Evolutionary conservation across 1,140 invertebrate species (phyloP).

Genomic region (Drosophila cardini): DNA sequence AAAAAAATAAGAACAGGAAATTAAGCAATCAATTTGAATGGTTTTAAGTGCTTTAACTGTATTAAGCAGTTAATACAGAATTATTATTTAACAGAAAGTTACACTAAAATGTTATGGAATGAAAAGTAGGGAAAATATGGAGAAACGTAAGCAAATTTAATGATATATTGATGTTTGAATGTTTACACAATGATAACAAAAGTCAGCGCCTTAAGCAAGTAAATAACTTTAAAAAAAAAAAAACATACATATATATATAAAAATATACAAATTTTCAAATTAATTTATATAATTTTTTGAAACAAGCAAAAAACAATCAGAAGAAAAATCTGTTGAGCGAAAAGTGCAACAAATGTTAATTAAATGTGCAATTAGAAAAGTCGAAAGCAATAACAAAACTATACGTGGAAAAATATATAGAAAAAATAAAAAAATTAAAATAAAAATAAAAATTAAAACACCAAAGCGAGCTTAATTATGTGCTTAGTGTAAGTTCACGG

Average conservation of each 20-base stretch:
- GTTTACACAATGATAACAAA: slow-evolving; percentile 31
- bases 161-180: slow-evolving; percentile 35
- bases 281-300: slow-evolving; percentile 29
- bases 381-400: slow-evolving; percentile 44
- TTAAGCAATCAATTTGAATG: background rate
- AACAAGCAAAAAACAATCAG: slow-evolving; percentile 11
- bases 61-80: background rate
- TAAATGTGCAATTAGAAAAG: slow-evolving; percentile 76
- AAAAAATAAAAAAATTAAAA: slow-evolving; percentile 6
- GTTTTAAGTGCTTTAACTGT: background rate
- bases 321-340: slow-evolving; percentile 10
- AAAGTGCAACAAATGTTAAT: slow-evolving; percentile 68
- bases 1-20: background rate
- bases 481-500: slow-evolving; percentile 35
- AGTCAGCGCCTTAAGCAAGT: slow-evolving; percentile 38
- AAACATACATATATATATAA: slow-evolving; percentile 43
- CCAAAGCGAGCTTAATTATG: slow-evolving; percentile 44
- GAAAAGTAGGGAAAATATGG: background rate
- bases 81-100: background rate
- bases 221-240: slow-evolving; percentile 12
- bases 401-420: slow-evolving; percentile 8
- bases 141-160: background rate
- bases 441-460: slow-evolving; percentile 9
- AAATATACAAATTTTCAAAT: slow-evolving; percentile 15
- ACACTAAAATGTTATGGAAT: background rate